Percentiles rank a stretch among this genome's conserved stretches.
phyloP scores from a whole-genome alignment of 2,113 vertebrate species.

The Ophiodon elongatus region DNA sequence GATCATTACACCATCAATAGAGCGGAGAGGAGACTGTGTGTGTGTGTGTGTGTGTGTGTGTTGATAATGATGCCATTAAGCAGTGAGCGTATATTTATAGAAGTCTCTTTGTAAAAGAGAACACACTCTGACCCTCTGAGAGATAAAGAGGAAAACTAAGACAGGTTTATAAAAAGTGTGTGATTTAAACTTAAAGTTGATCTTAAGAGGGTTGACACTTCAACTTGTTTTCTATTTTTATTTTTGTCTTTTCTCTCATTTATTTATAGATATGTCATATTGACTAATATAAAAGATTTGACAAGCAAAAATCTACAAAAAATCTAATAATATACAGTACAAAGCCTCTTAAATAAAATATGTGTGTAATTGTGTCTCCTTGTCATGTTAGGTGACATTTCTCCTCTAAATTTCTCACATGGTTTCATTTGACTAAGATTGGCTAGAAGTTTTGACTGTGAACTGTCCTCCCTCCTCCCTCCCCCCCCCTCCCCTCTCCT shows the following conservation, averaged over 20 bases:
- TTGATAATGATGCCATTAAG: conserved; percentile 48
- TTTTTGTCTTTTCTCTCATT: neutral
- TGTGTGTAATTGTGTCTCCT: no score
- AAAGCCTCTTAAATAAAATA: no score
- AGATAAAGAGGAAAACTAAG: neutral
- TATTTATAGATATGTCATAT: neutral
- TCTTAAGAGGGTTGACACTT: neutral
- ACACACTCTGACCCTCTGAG: conserved; percentile 30
- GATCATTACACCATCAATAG: conserved; percentile 10
- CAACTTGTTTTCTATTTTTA: neutral
- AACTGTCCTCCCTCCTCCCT: neutral
- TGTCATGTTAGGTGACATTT: no score
- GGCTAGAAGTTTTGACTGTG: neutral
- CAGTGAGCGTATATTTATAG: conserved; percentile 53
- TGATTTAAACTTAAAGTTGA: neutral
- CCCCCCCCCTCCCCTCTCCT: conserved; percentile 4
- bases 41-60: conserved; percentile 14
- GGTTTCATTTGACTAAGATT: no score
- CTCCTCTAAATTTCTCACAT: no score
- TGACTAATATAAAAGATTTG: neutral
- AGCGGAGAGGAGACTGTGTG: neutral
- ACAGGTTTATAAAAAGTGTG: neutral
- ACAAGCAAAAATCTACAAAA: neutral
- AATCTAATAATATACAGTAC: neutral
- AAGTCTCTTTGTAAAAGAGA: conserved; percentile 31